Conservation (phyloP, 1,140 invertebrate species). For the Diorhabda elongata region DNA sequence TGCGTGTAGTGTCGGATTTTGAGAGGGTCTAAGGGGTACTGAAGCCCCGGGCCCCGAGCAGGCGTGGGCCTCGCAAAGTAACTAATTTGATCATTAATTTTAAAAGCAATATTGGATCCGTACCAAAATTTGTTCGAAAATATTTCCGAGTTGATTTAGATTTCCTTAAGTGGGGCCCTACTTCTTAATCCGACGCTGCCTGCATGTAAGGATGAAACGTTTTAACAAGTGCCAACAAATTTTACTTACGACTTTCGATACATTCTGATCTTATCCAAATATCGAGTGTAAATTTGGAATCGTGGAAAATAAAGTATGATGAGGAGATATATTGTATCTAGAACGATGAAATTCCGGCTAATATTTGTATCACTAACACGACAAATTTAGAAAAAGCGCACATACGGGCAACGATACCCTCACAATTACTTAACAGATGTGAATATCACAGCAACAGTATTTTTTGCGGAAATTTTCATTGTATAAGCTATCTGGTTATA, state of each 20-base stretch:
- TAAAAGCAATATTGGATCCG: no score
- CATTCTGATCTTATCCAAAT: constrained; percentile 2
- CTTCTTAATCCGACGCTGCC: no score
- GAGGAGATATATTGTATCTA: not conserved
- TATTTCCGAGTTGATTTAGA: no score
- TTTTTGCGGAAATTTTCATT: not conserved
- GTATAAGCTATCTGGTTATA: no score
- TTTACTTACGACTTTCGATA: not conserved
- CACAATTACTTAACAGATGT: constrained; percentile 10
- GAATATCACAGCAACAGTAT: constrained; percentile 22
- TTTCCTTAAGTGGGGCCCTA: no score
- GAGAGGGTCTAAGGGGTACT: no score
- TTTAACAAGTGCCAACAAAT: not conserved
- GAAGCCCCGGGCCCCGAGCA: no score
- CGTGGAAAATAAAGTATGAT: not conserved
- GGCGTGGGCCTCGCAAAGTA: no score
- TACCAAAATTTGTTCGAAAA: no score
- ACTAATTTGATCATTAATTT: no score
- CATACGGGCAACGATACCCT: not conserved
- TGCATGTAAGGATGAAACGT: not conserved
- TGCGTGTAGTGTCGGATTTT: not conserved
- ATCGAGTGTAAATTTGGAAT: not conserved
- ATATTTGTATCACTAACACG: not conserved
- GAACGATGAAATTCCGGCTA: not conserved
- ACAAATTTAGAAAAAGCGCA: not conserved